Evolutionary conservation across 2,888 invertebrate species (phyloP).

Genomic region (Drosophila conformis): DNA sequence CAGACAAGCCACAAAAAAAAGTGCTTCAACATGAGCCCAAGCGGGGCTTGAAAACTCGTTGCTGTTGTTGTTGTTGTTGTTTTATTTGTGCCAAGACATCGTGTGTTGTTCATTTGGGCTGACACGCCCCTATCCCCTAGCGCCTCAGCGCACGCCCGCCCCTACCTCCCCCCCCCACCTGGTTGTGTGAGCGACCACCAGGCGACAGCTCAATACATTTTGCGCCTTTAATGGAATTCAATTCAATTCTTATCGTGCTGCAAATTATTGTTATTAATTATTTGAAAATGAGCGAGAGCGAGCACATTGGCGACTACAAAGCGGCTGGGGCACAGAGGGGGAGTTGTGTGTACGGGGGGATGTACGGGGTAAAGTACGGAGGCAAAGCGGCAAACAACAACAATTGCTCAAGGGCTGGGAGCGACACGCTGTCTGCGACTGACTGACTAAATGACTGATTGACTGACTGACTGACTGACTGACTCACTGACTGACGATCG

Average conservation of each 20-base stretch:
- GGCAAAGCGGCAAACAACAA: slow-evolving; percentile 4
- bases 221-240: slow-evolving; percentile 81
- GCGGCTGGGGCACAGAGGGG: background rate
- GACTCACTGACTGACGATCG: slow-evolving; percentile 4
- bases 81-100: slow-evolving; percentile 43
- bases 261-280: slow-evolving; percentile 82
- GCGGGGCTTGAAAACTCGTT: slow-evolving; percentile 54
- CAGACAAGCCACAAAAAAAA: slow-evolving; percentile 55
- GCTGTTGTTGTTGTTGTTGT: slow-evolving; percentile 17
- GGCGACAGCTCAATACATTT: slow-evolving; percentile 73
- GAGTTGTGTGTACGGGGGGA: background rate
- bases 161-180: background rate
- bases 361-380: background rate
- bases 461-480: background rate
- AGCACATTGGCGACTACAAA: background rate
- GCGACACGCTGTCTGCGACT: slow-evolving; percentile 78
- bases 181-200: slow-evolving; percentile 35
- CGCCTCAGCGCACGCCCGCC: slow-evolving; percentile 20
- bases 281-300: slow-evolving; percentile 55
- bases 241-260: slow-evolving; percentile 82
- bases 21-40: slow-evolving; percentile 63
- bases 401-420: slow-evolving; percentile 77
- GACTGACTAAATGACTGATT: slow-evolving; percentile 5
- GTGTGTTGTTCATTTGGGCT: slow-evolving; percentile 60
- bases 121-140: slow-evolving; percentile 52